Evolutionary conservation across 2,113 vertebrate genomes (phyloP).

Genomic region (Tympanuchus pallidicinctus): DNA sequence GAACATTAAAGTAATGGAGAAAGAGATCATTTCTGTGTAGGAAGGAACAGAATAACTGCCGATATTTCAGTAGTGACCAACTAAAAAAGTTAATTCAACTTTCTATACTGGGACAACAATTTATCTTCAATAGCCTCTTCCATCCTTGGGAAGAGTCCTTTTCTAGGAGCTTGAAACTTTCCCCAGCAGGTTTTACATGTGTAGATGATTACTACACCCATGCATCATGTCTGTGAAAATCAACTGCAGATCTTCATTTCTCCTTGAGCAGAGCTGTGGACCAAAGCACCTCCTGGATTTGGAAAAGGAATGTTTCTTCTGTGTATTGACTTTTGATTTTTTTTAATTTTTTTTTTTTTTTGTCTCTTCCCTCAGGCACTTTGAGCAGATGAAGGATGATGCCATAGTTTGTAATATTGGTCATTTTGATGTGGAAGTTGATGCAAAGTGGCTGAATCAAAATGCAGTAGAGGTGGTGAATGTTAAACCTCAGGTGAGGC

Average conservation of each 20-base stretch:
- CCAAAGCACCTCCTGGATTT: not conserved
- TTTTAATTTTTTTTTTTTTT: not conserved
- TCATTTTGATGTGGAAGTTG: conserved; percentile 97
- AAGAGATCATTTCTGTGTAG: not conserved
- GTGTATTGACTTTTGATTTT: not conserved
- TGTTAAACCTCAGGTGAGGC: conserved; percentile 93
- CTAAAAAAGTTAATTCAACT: not conserved
- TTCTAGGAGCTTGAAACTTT: not conserved
- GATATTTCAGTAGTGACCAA: not conserved
- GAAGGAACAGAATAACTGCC: not conserved
- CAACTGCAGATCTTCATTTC: not conserved
- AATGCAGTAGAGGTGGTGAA: conserved; percentile 89
- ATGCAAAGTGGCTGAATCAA: conserved; percentile 91
- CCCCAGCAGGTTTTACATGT: not conserved
- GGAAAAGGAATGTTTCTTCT: not conserved
- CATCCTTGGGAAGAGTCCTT: not conserved
- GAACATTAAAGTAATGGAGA: not conserved
- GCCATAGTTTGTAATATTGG: conserved; percentile 97
- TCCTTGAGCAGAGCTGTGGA: not conserved
- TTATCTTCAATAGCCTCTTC: not conserved
- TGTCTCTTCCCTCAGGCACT: conserved; percentile 83
- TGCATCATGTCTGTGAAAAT: not conserved
- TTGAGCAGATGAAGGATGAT: conserved; percentile 97
- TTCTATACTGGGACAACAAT: not conserved
- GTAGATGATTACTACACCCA: not conserved